These are phyloP conservation scores for Teleogryllus occipitalis DNA, from an alignment of 1,140 invertebrate genomes.

Conservation along the genomic window DNA sequence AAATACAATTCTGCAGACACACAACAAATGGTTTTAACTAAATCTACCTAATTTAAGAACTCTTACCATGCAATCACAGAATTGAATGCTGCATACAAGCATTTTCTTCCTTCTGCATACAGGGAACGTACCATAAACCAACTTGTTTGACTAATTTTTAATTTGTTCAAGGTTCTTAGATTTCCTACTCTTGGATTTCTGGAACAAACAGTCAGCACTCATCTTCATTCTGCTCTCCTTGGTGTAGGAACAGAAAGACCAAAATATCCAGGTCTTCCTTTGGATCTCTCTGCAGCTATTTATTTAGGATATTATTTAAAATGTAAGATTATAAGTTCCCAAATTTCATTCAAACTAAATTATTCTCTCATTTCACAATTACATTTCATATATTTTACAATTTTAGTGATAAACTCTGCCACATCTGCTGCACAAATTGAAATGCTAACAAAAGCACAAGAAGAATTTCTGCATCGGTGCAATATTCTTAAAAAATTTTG, in stretches of 20 bases:
- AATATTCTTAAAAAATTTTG: background rate
- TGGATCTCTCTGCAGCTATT: conserved; percentile 39
- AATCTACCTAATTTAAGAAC: too few species aligned
- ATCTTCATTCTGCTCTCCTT: conserved; percentile 42
- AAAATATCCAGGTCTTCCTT: conserved; percentile 44
- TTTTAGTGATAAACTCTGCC: background rate
- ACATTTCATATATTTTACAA: background rate
- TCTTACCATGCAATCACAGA: too few species aligned
- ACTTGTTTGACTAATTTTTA: too few species aligned
- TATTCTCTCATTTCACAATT: background rate
- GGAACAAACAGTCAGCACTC: conserved; percentile 44
- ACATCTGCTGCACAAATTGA: background rate
- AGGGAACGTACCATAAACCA: too few species aligned
- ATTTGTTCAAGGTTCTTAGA: background rate
- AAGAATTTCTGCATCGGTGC: background rate
- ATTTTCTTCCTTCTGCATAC: too few species aligned
- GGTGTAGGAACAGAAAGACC: conserved; percentile 41
- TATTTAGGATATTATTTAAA: conserved; percentile 46
- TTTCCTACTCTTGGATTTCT: conserved; percentile 46
- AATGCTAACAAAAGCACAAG: background rate
- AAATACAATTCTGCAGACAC: too few species aligned
- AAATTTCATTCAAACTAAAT: background rate
- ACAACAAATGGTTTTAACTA: too few species aligned
- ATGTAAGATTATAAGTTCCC: conserved; percentile 7
- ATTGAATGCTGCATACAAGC: too few species aligned